Conservation (phyloP, 2,888 invertebrate genomes). For the Flabesymbios commensalis region DNA sequence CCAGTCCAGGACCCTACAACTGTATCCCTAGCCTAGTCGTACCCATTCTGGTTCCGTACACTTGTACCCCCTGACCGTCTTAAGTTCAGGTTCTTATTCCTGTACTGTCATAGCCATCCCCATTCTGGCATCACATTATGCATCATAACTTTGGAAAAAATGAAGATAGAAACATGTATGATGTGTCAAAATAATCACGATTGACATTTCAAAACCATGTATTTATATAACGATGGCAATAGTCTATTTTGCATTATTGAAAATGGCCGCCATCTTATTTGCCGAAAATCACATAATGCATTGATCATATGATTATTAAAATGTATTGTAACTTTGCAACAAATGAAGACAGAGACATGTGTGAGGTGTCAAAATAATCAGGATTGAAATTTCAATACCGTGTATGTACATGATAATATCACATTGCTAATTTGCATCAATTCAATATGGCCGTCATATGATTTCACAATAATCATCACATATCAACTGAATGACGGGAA, state of each 20-base stretch:
- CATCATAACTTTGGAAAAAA: no score
- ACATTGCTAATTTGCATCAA: not conserved
- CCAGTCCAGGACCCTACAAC: not conserved
- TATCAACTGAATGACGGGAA: no score
- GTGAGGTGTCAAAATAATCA: no score
- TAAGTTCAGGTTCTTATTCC: not conserved
- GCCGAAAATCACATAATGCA: not conserved
- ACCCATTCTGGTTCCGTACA: not conserved
- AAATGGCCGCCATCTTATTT: not conserved
- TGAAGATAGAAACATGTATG: no score
- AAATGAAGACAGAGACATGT: no score
- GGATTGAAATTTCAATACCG: no score
- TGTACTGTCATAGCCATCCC: not conserved
- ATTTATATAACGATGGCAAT: not conserved
- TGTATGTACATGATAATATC: no score
- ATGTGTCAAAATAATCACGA: not conserved
- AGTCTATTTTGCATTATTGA: not conserved
- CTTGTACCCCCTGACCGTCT: not conserved
- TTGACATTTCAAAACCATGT: no score
- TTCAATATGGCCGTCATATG: not conserved
- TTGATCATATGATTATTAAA: not conserved
- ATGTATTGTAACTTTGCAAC: not conserved
- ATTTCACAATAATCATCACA: no score
- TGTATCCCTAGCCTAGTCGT: not conserved
- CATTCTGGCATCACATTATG: not conserved